These are phyloP conservation scores for Xestoiulus laeticollis DNA, from an alignment of 2,888 invertebrate species.

Conservation along the genomic window DNA sequence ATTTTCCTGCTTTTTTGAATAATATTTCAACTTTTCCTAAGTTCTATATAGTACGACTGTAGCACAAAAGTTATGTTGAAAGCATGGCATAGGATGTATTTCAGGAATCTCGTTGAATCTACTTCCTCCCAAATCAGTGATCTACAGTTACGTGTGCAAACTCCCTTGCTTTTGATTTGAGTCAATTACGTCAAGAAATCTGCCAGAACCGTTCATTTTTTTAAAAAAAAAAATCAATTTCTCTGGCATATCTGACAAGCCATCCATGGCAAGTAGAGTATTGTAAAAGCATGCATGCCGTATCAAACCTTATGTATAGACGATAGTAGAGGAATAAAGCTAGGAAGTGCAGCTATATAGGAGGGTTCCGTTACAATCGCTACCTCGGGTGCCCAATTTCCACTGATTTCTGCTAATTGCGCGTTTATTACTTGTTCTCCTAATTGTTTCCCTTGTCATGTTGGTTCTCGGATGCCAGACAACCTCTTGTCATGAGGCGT, in stretches of 20 bases:
- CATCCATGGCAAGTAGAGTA: not conserved
- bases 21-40: too few species aligned
- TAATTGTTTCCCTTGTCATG: constrained; percentile 26
- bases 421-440: constrained; percentile 14
- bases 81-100: not conserved
- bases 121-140: not conserved
- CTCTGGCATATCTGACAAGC: not conserved
- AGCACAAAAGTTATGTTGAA: too few species aligned
- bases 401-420: constrained; percentile 11
- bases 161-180: not conserved
- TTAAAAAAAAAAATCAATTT: not conserved
- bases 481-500: constrained; percentile 16
- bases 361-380: constrained; percentile 4
- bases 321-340: not conserved
- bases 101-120: not conserved
- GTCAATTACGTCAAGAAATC: not conserved
- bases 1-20: too few species aligned
- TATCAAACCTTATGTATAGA: too few species aligned
- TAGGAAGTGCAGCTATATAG: too few species aligned
- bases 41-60: too few species aligned
- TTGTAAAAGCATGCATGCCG: too few species aligned
- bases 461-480: not conserved
- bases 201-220: not conserved
- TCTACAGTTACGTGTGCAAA: not conserved
- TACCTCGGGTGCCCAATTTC: constrained; percentile 26